Evolutionary conservation across 2,888 invertebrate genomes (phyloP).

Genomic region (Caenorhabditis parvicauda): DNA sequence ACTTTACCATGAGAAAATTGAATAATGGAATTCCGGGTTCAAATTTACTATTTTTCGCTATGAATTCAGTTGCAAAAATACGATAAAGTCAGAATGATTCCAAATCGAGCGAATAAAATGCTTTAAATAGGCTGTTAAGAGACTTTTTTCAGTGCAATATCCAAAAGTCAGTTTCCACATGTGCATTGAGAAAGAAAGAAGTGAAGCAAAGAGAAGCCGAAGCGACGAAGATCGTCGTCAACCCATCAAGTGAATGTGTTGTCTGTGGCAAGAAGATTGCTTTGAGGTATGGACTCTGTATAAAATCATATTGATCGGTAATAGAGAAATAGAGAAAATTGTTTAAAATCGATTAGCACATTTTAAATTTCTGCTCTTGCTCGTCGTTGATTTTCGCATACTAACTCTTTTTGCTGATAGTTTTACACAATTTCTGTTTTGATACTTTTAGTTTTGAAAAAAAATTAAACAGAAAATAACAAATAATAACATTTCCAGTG

Average conservation of each 20-base stretch:
- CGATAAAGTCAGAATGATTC: neutral
- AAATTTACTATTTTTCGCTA: neutral
- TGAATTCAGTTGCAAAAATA: no score
- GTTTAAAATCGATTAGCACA: no score
- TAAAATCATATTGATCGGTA: no score
- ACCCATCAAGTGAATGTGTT: slow-evolving; percentile 82
- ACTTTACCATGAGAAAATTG: neutral
- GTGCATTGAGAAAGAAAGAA: slow-evolving; percentile 73
- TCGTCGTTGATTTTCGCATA: no score
- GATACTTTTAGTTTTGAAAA: no score
- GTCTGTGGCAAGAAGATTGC: slow-evolving; percentile 90
- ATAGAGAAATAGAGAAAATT: no score
- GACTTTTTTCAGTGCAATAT: slow-evolving; percentile 30
- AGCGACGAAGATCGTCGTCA: slow-evolving; percentile 79
- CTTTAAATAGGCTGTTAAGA: no score
- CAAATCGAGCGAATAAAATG: no score
- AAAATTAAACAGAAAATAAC: no score
- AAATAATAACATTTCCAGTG: slow-evolving; percentile 74
- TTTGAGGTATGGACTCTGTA: slow-evolving; percentile 71
- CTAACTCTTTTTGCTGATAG: no score
- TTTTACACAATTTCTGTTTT: no score
- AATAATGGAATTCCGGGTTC: neutral
- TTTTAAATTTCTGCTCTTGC: no score
- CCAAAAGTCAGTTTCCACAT: slow-evolving; percentile 32
- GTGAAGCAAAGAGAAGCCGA: slow-evolving; percentile 74